Evolutionary conservation across 1,140 invertebrate genomes (phyloP).

Genomic region (Diploscapter pachys): DNA sequence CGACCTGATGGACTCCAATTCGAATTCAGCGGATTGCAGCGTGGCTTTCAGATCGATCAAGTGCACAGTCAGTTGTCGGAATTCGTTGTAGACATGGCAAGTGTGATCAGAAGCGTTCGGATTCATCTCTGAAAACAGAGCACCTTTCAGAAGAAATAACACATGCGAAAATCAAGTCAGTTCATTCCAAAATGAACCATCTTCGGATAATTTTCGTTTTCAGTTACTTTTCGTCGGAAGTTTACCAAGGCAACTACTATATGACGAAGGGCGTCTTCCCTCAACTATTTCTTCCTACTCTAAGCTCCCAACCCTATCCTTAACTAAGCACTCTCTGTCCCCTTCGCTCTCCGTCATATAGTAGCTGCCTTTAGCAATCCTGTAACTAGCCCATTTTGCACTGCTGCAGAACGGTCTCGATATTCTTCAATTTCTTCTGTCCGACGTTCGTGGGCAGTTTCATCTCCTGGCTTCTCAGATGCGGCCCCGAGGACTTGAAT

Average conservation of each 20-base stretch:
- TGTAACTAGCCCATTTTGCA: conserved; percentile 34
- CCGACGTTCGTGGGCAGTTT: conserved; percentile 43
- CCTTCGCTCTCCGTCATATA: neutral
- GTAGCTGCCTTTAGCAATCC: neutral
- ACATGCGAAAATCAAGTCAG: conserved; percentile 68
- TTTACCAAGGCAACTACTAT: neutral
- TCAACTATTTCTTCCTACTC: no score
- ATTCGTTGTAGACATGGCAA: conserved; percentile 86
- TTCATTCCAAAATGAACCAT: conserved; percentile 73
- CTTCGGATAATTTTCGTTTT: conserved; percentile 5
- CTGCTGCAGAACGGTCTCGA: conserved; percentile 36
- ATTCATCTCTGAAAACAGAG: conserved; percentile 24
- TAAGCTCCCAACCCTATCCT: neutral
- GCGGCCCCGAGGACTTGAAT: conserved; percentile 38
- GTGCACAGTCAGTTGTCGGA: conserved; percentile 92
- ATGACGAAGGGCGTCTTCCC: no score
- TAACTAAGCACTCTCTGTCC: neutral
- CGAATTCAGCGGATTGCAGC: conserved; percentile 84
- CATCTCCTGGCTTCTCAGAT: conserved; percentile 43
- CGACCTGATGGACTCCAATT: conserved; percentile 76
- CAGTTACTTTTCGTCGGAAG: neutral
- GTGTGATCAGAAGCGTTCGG: conserved; percentile 59
- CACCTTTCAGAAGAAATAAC: no score
- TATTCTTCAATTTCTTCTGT: conserved; percentile 43
- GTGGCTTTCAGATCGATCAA: conserved; percentile 87